Conservation (phyloP, 2,888 invertebrate species). For the Cheilosia vernalis region DNA sequence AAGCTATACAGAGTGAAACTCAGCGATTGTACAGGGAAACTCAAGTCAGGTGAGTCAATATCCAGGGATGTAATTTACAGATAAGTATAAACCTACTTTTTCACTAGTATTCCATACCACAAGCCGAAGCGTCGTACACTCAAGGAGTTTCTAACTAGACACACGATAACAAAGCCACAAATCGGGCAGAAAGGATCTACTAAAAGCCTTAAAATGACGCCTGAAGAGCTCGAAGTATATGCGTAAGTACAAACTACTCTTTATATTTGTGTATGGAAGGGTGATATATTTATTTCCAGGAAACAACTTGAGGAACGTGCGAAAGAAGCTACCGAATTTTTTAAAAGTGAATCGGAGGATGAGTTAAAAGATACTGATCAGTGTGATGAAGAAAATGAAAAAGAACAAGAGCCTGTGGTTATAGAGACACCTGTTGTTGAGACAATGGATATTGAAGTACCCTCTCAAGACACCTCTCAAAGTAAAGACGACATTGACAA, state of each 20-base stretch:
- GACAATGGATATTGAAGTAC: no score
- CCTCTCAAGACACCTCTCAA: neutral
- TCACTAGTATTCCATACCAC: constrained; percentile 90
- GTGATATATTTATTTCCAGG: constrained; percentile 81
- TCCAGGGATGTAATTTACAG: neutral
- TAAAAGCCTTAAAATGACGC: constrained; percentile 86
- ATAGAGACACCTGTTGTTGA: neutral
- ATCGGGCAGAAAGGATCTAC: constrained; percentile 76
- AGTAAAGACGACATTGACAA: constrained; percentile 18
- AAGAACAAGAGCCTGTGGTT: constrained; percentile 2
- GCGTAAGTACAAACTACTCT: constrained; percentile 84
- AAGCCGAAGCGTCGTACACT: constrained; percentile 91
- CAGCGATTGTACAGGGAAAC: constrained; percentile 92
- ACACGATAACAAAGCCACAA: constrained; percentile 79
- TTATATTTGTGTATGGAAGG: neutral
- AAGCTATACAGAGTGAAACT: constrained; percentile 92
- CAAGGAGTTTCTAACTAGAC: constrained; percentile 88
- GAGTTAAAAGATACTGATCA: constrained; percentile 71
- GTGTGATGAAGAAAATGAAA: constrained; percentile 53
- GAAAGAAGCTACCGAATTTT: constrained; percentile 90
- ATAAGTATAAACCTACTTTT: neutral
- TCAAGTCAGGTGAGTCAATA: constrained; percentile 83
- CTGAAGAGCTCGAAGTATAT: constrained; percentile 87
- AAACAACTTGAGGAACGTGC: constrained; percentile 88
- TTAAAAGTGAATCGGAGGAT: constrained; percentile 86